Base-by-base conservation (phyloP, 2,888 invertebrate species). In the Galerucella pusilla region DNA sequence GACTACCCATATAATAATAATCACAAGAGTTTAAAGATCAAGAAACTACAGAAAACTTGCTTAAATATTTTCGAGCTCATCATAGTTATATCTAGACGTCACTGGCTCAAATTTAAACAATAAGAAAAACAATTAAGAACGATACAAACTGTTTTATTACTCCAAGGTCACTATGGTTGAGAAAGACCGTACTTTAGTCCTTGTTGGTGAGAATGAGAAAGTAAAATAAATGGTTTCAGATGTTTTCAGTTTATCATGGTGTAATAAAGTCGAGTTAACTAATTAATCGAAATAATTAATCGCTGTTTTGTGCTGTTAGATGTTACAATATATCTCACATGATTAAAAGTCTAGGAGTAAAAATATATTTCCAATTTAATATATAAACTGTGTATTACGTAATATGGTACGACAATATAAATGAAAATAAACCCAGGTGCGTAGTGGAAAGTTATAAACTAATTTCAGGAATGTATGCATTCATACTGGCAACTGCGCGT, bases 201-300 rank as follows among this genome's bases (percentile, higher is more conserved):
- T 14, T 63, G 64, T 16, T 65, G 9, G 20, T 65, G 16, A 46
- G 12, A 20, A 65, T 65, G 16, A 11, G 46, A 65, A 65, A 65
- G 20, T 65, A 28, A 46, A 65, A 65, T 46, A 65, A 65, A 46
- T 65, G 16, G 46, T 7, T 65, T 46, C 11, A 45, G 20, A 16
- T 65, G 64, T 65, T 20, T 45, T n/a, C 1, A 65, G 64, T 65
- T 65, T 46, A 65, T 64, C n/a, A 64, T 64, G 64, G 42, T 45
- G 64, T 46, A 63, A 42, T 63, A 65, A 46, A 65, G 45, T 64
- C 20, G 2, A 45, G 35, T 65, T n/a, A 42, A 65, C 46, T 65
- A 65, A 65, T 65, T 65, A 46, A 65, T 65, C 20, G n/a, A 6
- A 20, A 20, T 65, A 20, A 65, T 45, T 6, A 64, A 64, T 64